phyloP scores from a whole-genome alignment of 2,888 invertebrate genomes.

The Stictocephala bisonia region DNA sequence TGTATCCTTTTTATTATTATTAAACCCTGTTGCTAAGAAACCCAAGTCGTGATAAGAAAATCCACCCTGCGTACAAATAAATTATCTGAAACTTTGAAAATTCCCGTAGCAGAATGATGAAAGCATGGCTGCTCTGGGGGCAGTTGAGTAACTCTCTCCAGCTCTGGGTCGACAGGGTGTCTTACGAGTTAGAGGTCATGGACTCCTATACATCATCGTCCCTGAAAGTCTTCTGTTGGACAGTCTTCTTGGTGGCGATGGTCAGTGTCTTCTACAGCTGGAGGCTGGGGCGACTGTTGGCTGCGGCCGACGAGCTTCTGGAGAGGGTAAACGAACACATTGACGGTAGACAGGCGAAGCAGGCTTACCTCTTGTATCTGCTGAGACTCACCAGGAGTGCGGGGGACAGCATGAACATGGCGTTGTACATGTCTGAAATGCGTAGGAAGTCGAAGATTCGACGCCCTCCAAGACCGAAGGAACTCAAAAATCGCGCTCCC shows the following conservation, averaged over 20 bases:
- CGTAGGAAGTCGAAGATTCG: slow-evolving; percentile 11
- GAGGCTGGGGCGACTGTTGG: neutral
- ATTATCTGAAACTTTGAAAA: too few species aligned
- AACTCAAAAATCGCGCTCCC: slow-evolving; percentile 20
- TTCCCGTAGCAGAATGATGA: too few species aligned
- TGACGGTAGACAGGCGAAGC: neutral
- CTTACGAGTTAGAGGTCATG: too few species aligned
- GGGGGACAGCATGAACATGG: slow-evolving; percentile 26
- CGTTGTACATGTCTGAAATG: slow-evolving; percentile 35
- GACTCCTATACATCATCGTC: too few species aligned
- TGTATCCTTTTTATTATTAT: too few species aligned
- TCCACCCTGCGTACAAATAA: too few species aligned
- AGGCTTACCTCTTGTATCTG: neutral
- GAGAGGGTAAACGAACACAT: neutral
- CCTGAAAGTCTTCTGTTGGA: neutral
- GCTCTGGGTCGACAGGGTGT: too few species aligned
- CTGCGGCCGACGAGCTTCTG: neutral
- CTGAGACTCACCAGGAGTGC: neutral
- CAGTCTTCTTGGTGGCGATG: neutral
- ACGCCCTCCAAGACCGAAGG: slow-evolving; percentile 5
- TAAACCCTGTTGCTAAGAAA: neutral
- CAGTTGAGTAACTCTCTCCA: too few species aligned
- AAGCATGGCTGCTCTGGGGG: too few species aligned
- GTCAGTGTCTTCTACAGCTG: neutral
- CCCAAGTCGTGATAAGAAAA: too few species aligned